Conservation (phyloP, 1,140 invertebrate genomes). For the Zophobas atratus region DNA sequence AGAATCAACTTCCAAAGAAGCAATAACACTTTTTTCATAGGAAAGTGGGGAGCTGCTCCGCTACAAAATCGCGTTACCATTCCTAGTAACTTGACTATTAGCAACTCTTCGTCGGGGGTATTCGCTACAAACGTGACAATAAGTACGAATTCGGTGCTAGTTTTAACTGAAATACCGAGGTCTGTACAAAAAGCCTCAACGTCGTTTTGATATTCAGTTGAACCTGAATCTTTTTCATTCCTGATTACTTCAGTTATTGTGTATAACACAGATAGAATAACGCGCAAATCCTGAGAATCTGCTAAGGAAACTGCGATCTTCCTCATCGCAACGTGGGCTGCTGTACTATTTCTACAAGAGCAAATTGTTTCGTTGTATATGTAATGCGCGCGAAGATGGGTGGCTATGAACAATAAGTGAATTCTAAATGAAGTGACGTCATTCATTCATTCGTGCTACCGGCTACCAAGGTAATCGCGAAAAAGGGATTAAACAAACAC, state of each 20-base stretch:
- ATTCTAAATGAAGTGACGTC: too few relatives aligned
- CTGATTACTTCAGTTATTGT: conserved; percentile 94
- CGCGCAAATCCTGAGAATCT: conserved; percentile 92
- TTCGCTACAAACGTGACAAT: conserved; percentile 49
- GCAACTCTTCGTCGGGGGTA: conserved; percentile 81
- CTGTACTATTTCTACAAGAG: conserved; percentile 78
- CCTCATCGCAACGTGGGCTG: conserved; percentile 82
- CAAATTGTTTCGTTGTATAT: conserved; percentile 3
- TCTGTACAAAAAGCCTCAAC: conserved; percentile 86
- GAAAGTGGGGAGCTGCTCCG: conserved; percentile 94
- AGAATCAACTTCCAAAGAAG: conserved; percentile 96
- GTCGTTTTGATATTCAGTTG: conserved; percentile 79
- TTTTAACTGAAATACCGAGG: conserved; percentile 71
- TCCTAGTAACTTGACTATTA: conserved; percentile 90
- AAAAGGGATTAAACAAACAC: too few relatives aligned
- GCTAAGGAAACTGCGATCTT: conserved; percentile 92
- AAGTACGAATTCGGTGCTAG: neutral
- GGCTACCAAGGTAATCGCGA: too few relatives aligned
- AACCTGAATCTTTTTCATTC: conserved; percentile 75
- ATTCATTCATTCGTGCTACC: too few relatives aligned
- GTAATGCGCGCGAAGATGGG: too few relatives aligned
- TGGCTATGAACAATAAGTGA: too few relatives aligned
- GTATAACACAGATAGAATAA: conserved; percentile 94
- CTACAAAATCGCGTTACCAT: conserved; percentile 97
- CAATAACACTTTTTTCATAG: conserved; percentile 98